Percentiles rank a stretch among this genome's conserved stretches.
These are phyloP conservation scores for Gymnogyps californianus DNA, from an alignment of 2,113 vertebrate species.

Conservation along the genomic window DNA sequence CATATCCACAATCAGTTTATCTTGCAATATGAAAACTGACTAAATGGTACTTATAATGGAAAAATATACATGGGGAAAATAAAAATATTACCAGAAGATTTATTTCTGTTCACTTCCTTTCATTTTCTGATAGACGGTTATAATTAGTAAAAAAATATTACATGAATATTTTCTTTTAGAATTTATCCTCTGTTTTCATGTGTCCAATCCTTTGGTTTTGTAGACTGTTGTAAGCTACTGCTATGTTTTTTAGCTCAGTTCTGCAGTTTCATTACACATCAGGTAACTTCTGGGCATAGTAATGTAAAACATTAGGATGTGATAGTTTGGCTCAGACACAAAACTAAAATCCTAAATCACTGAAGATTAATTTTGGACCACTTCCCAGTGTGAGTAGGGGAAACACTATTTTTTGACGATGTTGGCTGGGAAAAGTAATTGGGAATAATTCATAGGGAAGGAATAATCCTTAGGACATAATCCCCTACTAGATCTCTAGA, in stretches of 20 bases:
- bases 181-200: neutral
- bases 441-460: neutral
- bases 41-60: neutral
- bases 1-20: neutral
- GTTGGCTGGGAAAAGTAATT: neutral
- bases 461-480: neutral
- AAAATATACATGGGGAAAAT: neutral
- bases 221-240: neutral
- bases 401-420: neutral
- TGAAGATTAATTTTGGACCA: neutral
- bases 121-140: neutral
- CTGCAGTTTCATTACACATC: neutral
- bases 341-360: neutral
- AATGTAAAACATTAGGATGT: neutral
- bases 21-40: neutral
- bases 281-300: neutral
- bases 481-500: neutral
- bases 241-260: neutral
- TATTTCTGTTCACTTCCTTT: neutral
- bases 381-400: neutral
- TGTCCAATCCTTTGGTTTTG: neutral
- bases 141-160: neutral
- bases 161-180: neutral
- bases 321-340: neutral
- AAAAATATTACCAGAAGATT: neutral